phyloP scores from a whole-genome alignment of 2,797 vertebrate species.

The Gambusia yucatana region DNA sequence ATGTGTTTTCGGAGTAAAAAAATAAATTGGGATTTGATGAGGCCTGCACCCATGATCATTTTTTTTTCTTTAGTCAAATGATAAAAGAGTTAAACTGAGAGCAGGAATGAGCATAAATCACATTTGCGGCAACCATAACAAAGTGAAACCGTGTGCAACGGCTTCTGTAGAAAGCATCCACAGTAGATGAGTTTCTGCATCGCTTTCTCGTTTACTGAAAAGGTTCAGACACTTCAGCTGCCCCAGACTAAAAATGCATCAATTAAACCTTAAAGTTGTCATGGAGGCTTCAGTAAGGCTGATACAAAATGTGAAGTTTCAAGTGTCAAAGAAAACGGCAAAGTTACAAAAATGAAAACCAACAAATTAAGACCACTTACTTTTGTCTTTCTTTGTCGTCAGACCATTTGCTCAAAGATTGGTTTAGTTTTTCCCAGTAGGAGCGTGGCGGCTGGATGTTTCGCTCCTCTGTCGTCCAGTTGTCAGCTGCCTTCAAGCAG shows the following conservation, averaged over 20 bases:
- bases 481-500: constrained; percentile 57
- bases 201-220: constrained; percentile 67
- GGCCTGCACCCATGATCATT: neutral
- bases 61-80: neutral
- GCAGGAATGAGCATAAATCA: constrained; percentile 14
- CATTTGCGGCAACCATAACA: constrained; percentile 14
- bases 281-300: constrained; percentile 9
- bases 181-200: constrained; percentile 42
- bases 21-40: neutral
- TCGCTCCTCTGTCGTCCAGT: constrained; percentile 47
- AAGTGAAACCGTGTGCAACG: constrained; percentile 24
- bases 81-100: constrained; percentile 10
- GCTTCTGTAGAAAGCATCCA: constrained; percentile 44
- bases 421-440: constrained; percentile 65
- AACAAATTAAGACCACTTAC: constrained; percentile 49
- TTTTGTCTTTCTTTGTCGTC: constrained; percentile 55
- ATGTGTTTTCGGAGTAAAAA: neutral
- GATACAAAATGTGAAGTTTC: neutral
- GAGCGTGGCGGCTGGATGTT: constrained; percentile 42
- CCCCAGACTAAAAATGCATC: neutral
- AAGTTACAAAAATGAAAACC: neutral
- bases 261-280: constrained; percentile 7
- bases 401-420: constrained; percentile 73
- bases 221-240: neutral
- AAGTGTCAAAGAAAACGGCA: neutral